Percentiles rank a stretch among this genome's conserved stretches.
Evolutionary conservation across 2,797 vertebrate genomes (phyloP).

Genomic region (Pantherophis vulpinus): DNA sequence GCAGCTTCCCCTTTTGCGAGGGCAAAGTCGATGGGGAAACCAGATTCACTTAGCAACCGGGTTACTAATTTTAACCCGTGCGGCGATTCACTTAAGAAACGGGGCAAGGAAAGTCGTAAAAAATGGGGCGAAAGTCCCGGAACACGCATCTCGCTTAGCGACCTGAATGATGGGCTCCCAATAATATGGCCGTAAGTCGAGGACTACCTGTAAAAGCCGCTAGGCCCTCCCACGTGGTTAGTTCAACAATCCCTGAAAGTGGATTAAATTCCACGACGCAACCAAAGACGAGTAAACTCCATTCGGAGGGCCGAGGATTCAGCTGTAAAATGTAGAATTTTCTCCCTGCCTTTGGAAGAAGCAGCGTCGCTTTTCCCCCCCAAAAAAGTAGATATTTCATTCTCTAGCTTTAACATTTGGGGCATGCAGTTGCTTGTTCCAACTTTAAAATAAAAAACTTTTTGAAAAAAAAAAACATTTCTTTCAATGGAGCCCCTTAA

Average conservation of each 20-base stretch:
- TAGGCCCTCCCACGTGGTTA: conserved; percentile 61
- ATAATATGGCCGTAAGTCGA: too few species aligned
- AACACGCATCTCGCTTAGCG: too few species aligned
- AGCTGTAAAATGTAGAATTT: conserved; percentile 68
- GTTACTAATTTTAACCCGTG: too few species aligned
- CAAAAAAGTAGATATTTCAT: conserved; percentile 33
- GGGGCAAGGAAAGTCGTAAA: too few species aligned
- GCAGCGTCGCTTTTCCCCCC: conserved; percentile 27
- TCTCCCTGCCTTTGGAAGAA: conserved; percentile 68
- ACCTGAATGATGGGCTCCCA: too few species aligned
- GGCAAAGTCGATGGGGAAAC: too few species aligned
- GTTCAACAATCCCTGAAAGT: conserved; percentile 69
- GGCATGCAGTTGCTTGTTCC: conserved; percentile 49
- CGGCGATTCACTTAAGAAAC: too few species aligned
- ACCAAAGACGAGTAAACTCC: conserved; percentile 52
- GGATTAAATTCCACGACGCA: conserved; percentile 71
- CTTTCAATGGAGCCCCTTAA: conserved; percentile 65
- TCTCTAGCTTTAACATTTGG: conserved; percentile 58
- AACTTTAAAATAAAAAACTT: background rate
- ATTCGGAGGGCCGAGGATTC: conserved; percentile 66
- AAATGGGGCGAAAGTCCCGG: too few species aligned
- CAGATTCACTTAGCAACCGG: too few species aligned
- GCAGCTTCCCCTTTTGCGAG: too few species aligned
- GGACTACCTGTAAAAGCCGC: conserved; percentile 40
- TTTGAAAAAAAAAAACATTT: conserved; percentile 66